Conservation (phyloP, 2,113 vertebrate species). For the Equus przewalskii region DNA sequence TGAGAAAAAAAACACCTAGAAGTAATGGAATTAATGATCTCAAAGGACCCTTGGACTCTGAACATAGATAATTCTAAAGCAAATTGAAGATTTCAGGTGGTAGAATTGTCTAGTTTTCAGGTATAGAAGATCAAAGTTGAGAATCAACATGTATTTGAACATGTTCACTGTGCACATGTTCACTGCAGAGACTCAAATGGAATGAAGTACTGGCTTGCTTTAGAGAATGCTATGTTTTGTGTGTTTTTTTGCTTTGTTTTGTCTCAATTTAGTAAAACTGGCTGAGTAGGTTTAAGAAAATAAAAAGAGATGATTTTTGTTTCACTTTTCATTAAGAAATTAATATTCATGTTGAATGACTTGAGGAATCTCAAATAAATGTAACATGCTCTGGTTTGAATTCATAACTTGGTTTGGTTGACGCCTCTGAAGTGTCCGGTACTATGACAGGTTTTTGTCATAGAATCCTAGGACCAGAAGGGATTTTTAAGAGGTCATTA, state of each 20-base stretch:
- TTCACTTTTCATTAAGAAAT: slow-evolving; percentile 26
- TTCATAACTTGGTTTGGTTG: background rate
- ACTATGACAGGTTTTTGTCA: slow-evolving; percentile 25
- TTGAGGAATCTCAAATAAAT: background rate
- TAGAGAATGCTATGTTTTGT: background rate
- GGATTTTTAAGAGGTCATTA: background rate
- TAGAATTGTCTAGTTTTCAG: background rate
- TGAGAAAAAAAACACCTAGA: background rate
- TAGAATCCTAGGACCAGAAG: background rate
- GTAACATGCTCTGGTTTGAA: background rate
- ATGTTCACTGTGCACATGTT: background rate
- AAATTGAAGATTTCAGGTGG: background rate
- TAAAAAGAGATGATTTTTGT: background rate
- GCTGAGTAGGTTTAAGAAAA: background rate
- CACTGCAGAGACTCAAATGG: background rate
- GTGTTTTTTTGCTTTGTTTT: background rate
- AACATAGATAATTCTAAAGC: slow-evolving; percentile 28
- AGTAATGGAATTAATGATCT: background rate
- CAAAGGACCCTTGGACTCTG: background rate
- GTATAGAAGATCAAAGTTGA: background rate
- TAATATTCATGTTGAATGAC: background rate
- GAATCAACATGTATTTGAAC: background rate
- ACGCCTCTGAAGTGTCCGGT: background rate
- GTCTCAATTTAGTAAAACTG: background rate
- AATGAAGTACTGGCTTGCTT: background rate